Conservation (phyloP, 37 sponge, comb jelly and placozoan species). For the Agelas oroides region DNA sequence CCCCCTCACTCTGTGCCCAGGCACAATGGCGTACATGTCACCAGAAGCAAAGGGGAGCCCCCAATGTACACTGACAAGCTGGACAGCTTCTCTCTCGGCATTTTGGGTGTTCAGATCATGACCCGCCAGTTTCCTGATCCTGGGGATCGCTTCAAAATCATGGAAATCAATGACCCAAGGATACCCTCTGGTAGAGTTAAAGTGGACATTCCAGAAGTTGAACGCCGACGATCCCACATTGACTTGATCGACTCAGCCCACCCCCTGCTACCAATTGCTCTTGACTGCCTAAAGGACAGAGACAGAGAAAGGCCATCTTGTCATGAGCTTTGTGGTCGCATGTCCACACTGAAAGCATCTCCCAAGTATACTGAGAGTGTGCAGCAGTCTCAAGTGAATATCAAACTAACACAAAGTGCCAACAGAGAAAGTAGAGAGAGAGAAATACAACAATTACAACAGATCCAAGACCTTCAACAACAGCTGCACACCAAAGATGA, state of each 20-base stretch:
- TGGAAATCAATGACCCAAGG: background rate
- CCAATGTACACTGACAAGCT: conserved; percentile 9
- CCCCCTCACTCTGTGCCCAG: conserved; percentile 16
- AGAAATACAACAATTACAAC: no score
- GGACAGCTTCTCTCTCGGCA: conserved; percentile 4
- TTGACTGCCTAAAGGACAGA: conserved; percentile 1
- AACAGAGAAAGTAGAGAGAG: no score
- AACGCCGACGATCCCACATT: conserved; percentile 2
- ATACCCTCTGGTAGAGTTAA: background rate
- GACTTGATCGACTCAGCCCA: background rate
- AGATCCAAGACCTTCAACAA: no score
- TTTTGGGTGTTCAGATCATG: conserved; percentile 3
- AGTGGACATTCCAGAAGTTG: conserved; percentile 1
- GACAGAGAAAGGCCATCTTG: conserved; percentile 13
- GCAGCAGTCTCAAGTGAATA: no score
- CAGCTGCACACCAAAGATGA: no score
- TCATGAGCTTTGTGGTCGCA: background rate
- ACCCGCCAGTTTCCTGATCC: conserved; percentile 7
- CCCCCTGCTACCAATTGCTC: background rate
- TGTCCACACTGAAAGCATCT: background rate
- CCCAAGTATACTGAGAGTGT: background rate
- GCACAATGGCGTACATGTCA: conserved; percentile 2
- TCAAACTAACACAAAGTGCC: no score
- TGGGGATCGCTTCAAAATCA: background rate
- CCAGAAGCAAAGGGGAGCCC: conserved; percentile 5